Evolutionary conservation across 2,888 invertebrate species (phyloP).

Genomic region (Hemithea aestivaria): DNA sequence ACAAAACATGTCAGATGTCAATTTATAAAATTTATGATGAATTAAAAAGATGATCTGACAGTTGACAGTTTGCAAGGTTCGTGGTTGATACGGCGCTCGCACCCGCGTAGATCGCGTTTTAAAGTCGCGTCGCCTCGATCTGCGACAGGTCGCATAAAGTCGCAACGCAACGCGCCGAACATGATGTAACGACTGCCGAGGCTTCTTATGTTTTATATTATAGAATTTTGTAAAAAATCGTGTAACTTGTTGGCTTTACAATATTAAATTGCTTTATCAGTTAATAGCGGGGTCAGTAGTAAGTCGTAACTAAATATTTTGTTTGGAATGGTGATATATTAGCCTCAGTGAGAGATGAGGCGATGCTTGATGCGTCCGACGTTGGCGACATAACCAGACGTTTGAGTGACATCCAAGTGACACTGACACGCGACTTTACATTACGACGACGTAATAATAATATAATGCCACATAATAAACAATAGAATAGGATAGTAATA

Average conservation of each 20-base stretch:
- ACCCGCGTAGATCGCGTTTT: background rate
- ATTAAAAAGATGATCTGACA: slow-evolving; percentile 70
- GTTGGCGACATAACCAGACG: slow-evolving; percentile 69
- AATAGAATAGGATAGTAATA: no score
- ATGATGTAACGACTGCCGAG: no score
- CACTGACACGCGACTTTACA: slow-evolving; percentile 48
- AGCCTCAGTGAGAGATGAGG: slow-evolving; percentile 31
- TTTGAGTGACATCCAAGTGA: slow-evolving; percentile 61
- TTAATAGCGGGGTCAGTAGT: slow-evolving; percentile 34
- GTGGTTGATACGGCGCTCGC: slow-evolving; percentile 20
- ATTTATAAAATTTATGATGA: slow-evolving; percentile 68
- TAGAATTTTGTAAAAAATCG: slow-evolving; percentile 17
- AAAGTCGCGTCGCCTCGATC: no score
- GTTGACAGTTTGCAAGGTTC: slow-evolving; percentile 56
- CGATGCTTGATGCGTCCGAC: slow-evolving; percentile 36
- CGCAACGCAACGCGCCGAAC: no score
- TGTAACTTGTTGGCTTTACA: slow-evolving; percentile 35
- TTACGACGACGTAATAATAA: no score
- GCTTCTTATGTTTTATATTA: slow-evolving; percentile 28
- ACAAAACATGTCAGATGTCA: slow-evolving; percentile 75
- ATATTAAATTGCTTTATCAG: slow-evolving; percentile 34
- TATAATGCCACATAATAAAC: no score
- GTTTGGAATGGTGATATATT: slow-evolving; percentile 57
- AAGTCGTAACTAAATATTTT: slow-evolving; percentile 52
- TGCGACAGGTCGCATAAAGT: no score